Evolutionary conservation across 1,140 invertebrate genomes (phyloP), one percentile per base, ranked within the genome.

Genomic region (Ruditapes philippinarum): DNA sequence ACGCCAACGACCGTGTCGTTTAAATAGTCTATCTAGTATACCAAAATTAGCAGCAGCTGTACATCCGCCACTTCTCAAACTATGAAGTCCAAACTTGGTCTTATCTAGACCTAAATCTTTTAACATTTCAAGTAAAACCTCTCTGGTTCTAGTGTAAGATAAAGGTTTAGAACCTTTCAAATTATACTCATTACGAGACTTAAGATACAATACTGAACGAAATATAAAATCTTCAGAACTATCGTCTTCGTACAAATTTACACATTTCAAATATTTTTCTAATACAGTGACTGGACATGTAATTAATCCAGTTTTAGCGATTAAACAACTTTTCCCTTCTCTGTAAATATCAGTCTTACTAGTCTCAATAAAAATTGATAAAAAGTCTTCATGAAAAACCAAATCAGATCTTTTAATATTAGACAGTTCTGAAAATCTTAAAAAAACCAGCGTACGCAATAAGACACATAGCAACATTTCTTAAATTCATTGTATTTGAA

Each of bases 381-480:
- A n/a, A n/a, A n/a, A n/a, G n/a, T 28, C 31, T 38, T 81, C 60
- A 73, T 80, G 40, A 70, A 88, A 28, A 80, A 40, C 38, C 38
- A 79, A 42, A 36, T 79, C 33, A 45, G 36, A 40, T 19, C 85
- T 76, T 80, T 45, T 88, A 0, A 86, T 17, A 76, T 76, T 76
- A 3, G 22, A 31, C 19, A 60, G 25, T 38, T 78, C 81, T 4
- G 68, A 51, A 74, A 74, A 54, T 9, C 78, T 28, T 22, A 81
- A 54, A 73, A n/a, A 88, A 88, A 25, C 65, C 78, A 33, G 65
- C 76, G 22, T 88, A 81, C 11, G 36, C 78, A 5, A 88, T 3
- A 17, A 89, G 40, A 76, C 87, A 89, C 78, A 89, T 89, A 31
- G 57, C 73, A 9, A 31, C 42, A 14, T 38, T n/a, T 36, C 68